Evolutionary conservation across 2,113 vertebrate species (phyloP).

Genomic region (Tychaedon coryphoeus): DNA sequence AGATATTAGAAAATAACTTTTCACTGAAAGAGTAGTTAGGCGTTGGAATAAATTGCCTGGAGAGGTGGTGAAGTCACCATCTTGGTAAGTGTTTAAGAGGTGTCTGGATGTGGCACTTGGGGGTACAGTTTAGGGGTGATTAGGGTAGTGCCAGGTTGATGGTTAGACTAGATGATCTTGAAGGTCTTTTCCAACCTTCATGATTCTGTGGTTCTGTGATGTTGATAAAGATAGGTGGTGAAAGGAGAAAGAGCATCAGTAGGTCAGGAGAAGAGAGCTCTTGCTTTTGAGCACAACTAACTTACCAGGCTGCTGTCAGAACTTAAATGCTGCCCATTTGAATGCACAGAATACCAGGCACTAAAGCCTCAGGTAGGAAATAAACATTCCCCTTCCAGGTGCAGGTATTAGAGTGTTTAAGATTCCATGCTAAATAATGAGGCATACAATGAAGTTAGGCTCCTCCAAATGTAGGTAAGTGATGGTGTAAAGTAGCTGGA

Average conservation of each 20-base stretch:
- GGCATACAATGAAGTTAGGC: not conserved
- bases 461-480: not conserved
- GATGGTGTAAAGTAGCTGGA: not conserved
- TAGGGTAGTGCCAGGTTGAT: not conserved
- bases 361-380: not conserved
- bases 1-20: not conserved
- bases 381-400: not conserved
- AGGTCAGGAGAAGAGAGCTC: not conserved
- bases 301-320: not conserved
- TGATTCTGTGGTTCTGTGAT: not conserved
- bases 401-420: not conserved
- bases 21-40: not conserved
- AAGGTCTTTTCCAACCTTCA: not conserved
- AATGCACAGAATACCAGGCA: not conserved
- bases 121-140: not conserved
- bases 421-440: not conserved
- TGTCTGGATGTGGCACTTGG: not conserved
- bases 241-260: not conserved
- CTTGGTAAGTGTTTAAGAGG: not conserved
- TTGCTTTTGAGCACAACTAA: not conserved
- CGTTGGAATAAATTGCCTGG: not conserved
- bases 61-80: not conserved
- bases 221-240: fast-evolving
- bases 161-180: not conserved
- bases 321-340: not conserved